These are phyloP conservation scores for Columba livia DNA, from an alignment of 2,113 vertebrate genomes.

Conservation along the genomic window DNA sequence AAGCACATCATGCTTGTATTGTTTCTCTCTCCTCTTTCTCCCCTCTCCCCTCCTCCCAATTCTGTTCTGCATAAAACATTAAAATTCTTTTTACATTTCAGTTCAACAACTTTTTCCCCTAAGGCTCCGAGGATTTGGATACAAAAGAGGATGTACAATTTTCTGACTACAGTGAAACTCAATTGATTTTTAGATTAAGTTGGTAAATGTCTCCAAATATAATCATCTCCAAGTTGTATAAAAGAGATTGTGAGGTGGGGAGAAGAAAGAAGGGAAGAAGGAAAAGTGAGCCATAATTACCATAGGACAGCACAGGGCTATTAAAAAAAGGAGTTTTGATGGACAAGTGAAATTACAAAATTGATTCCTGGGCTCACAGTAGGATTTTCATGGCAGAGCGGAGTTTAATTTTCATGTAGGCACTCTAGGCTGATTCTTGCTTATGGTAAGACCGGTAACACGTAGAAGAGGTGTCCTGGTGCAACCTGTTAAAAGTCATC, in stretches of 20 bases:
- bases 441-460: not conserved
- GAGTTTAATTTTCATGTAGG: not conserved
- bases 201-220: not conserved
- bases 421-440: not conserved
- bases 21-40: not conserved
- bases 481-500: not conserved
- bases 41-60: not conserved
- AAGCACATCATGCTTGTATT: not conserved
- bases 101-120: slow-evolving; percentile 3
- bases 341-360: not conserved
- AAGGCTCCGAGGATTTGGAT: not conserved
- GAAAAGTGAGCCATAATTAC: not conserved
- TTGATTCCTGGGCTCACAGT: not conserved
- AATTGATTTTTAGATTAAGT: slow-evolving; percentile 31
- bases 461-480: not conserved
- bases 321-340: not conserved
- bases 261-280: not conserved
- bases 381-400: not conserved
- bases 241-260: not conserved
- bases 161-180: slow-evolving; percentile 19
- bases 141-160: not conserved
- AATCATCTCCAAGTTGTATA: not conserved
- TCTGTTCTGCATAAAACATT: slow-evolving; percentile 11
- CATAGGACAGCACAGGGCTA: not conserved
- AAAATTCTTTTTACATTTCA: slow-evolving; percentile 1